Conservation (phyloP, 1,140 invertebrate species). For the Halictus rubicundus region DNA sequence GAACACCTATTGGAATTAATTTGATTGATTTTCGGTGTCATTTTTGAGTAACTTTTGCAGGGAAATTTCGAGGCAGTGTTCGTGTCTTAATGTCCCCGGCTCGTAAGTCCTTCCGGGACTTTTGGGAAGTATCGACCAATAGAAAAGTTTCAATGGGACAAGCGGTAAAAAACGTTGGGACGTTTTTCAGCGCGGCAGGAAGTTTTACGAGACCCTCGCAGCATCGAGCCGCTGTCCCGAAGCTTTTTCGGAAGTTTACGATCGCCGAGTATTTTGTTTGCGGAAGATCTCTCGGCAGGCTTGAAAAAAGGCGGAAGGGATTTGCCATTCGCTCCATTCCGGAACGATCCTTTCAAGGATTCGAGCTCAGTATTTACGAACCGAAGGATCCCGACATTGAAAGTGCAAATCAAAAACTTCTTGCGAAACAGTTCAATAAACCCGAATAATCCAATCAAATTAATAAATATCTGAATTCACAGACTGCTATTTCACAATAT, state of each 20-base stretch:
- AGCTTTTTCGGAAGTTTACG: neutral
- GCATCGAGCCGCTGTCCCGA: neutral
- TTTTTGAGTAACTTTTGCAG: too few relatives aligned
- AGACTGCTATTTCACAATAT: too few relatives aligned
- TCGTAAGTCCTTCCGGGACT: neutral
- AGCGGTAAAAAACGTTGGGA: neutral
- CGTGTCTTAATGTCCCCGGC: neutral
- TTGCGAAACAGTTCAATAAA: too few relatives aligned
- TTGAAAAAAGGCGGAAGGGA: neutral
- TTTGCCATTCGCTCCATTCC: neutral
- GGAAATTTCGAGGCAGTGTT: neutral
- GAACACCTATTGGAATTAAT: too few relatives aligned
- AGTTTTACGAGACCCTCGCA: neutral
- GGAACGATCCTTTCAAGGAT: neutral
- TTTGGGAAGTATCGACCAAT: neutral
- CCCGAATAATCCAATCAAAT: too few relatives aligned
- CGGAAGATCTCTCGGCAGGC: neutral
- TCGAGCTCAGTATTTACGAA: neutral
- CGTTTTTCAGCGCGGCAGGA: neutral
- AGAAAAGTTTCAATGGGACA: neutral
- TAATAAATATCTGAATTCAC: too few relatives aligned
- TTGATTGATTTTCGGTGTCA: too few relatives aligned
- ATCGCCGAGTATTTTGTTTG: slow-evolving; percentile 7
- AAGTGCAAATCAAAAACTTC: too few relatives aligned
- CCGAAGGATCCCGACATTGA: too few relatives aligned